Conservation (phyloP, 2,888 invertebrate species). For the Dromius quadrimaculatus region DNA sequence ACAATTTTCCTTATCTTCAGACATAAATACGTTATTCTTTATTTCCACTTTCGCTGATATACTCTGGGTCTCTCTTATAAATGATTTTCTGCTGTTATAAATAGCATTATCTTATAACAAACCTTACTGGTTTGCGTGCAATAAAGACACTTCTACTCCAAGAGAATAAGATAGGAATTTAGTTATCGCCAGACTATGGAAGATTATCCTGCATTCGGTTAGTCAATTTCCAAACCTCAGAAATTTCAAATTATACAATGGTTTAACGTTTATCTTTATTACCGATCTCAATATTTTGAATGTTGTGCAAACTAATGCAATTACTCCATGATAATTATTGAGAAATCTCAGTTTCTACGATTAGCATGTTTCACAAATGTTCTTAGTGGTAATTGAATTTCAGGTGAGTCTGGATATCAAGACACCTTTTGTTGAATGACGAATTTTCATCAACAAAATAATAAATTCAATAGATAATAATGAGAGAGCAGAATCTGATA, state of each 20-base stretch:
- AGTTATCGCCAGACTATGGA: slow-evolving; percentile 6
- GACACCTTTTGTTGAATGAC: too few relatives aligned
- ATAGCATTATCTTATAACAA: slow-evolving; percentile 11
- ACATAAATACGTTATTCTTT: too few relatives aligned
- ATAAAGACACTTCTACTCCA: background rate
- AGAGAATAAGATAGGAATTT: background rate
- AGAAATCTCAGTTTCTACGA: slow-evolving; percentile 10
- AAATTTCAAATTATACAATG: slow-evolving; percentile 39
- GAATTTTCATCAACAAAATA: too few relatives aligned
- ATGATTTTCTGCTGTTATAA: slow-evolving; percentile 13
- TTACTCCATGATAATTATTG: slow-evolving; percentile 30
- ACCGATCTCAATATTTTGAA: slow-evolving; percentile 48
- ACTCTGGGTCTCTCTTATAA: too few relatives aligned
- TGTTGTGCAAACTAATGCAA: slow-evolving; percentile 41
- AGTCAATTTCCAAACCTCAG: slow-evolving; percentile 5
- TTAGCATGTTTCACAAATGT: too few relatives aligned
- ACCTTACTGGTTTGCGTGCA: slow-evolving; percentile 9
- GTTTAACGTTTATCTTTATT: slow-evolving; percentile 44
- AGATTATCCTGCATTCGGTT: background rate
- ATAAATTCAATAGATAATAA: too few relatives aligned
- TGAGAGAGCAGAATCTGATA: too few relatives aligned
- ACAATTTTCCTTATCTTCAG: too few relatives aligned
- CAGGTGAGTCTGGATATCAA: too few relatives aligned
- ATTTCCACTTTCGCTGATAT: too few relatives aligned
- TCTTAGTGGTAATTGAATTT: too few relatives aligned